Evolutionary conservation across 2,113 vertebrate genomes (phyloP).

Genomic region (Rhabdornis inornatus): DNA sequence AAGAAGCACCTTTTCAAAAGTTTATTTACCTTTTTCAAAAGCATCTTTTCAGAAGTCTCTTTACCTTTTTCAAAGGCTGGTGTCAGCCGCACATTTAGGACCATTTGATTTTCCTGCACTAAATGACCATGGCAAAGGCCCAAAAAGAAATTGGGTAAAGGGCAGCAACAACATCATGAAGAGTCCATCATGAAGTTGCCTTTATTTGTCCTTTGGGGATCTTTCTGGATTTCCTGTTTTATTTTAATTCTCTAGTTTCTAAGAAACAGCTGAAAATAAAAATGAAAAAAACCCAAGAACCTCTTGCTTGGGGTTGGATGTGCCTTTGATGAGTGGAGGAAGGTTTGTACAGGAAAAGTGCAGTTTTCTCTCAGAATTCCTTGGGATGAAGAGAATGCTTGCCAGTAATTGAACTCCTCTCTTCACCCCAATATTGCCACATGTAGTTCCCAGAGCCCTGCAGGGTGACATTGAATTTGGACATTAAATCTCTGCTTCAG

Average conservation of each 20-base stretch:
- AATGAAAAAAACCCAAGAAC: background rate
- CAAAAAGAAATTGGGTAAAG: background rate
- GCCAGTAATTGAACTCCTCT: background rate
- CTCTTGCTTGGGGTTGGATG: background rate
- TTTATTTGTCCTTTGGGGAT: background rate
- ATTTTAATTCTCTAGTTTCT: constrained; percentile 2
- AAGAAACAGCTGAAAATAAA: background rate
- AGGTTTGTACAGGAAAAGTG: background rate
- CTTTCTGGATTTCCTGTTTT: background rate
- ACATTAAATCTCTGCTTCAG: background rate
- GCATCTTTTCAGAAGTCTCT: background rate
- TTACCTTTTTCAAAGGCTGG: background rate
- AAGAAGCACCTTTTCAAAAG: background rate
- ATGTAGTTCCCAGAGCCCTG: background rate
- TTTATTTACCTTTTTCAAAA: background rate
- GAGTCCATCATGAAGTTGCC: background rate
- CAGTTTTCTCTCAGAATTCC: background rate
- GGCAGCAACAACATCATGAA: background rate
- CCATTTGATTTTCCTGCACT: background rate
- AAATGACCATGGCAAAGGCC: background rate
- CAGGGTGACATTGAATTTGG: background rate
- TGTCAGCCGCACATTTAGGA: background rate
- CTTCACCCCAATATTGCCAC: rapidly evolving
- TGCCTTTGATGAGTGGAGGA: background rate
- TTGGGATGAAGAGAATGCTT: background rate